A percentile compares a stretch with the other conserved stretches of the same genome.
Evolutionary conservation across 2,797 vertebrate genomes (phyloP).

Genomic region (Gallinago stenura): DNA sequence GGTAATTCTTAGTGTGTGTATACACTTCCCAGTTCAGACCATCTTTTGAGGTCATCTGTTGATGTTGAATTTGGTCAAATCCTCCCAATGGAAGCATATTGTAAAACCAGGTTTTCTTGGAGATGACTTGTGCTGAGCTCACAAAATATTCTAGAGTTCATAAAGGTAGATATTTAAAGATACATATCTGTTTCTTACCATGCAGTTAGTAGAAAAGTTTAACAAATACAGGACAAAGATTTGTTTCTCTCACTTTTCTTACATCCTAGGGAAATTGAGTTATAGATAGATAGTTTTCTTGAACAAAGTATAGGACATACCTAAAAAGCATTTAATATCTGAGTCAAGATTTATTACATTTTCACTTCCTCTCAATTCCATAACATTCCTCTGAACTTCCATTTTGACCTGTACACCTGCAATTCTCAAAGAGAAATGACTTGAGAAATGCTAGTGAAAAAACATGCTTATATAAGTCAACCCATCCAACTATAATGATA

Average conservation of each 20-base stretch:
- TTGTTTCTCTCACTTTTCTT: not conserved
- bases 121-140: not conserved
- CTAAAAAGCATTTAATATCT: not conserved
- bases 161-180: not conserved
- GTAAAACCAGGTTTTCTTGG: conserved; percentile 5
- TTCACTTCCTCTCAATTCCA: not conserved
- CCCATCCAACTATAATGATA: not conserved
- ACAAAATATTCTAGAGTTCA: not conserved
- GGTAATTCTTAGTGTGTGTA: not conserved
- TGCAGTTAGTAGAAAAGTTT: not conserved
- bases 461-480: not conserved
- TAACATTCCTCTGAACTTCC: not conserved
- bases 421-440: not conserved
- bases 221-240: not conserved
- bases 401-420: not conserved
- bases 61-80: not conserved
- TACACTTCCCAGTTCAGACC: not conserved
- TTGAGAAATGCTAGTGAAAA: not conserved
- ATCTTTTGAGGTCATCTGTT: not conserved
- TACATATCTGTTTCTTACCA: not conserved
- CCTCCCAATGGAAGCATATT: not conserved
- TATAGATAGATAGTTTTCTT: not conserved
- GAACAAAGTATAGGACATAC: not conserved
- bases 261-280: not conserved
- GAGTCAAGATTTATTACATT: not conserved